Percentiles rank a stretch among this genome's conserved stretches.
These are phyloP conservation scores for Brachystomella parvula DNA, from an alignment of 1,140 invertebrate species.

Conservation along the genomic window DNA sequence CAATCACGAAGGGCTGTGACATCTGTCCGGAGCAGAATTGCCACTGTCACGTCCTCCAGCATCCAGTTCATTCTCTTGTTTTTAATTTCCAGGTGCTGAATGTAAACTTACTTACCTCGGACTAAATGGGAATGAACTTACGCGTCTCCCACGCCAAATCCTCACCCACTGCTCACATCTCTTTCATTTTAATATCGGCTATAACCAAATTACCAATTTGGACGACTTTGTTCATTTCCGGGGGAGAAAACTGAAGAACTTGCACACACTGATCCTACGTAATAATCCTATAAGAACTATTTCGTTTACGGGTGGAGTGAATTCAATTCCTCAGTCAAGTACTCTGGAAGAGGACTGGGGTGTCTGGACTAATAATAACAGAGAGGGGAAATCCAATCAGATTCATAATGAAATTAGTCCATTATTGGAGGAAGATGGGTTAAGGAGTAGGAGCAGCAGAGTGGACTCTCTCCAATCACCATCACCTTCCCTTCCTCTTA, in stretches of 20 bases:
- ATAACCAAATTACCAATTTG: constrained; percentile 36
- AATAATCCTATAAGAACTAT: constrained; percentile 75
- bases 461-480: neutral
- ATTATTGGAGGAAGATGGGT: neutral
- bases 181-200: constrained; percentile 35
- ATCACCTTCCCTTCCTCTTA: neutral
- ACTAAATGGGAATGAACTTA: constrained; percentile 36
- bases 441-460: neutral
- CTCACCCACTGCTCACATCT: constrained; percentile 31
- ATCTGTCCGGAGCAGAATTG: neutral
- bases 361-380: neutral
- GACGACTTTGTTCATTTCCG: constrained; percentile 31
- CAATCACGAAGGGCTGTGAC: neutral
- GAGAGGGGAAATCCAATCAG: neutral
- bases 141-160: constrained; percentile 26
- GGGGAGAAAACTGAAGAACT: constrained; percentile 44
- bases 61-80: neutral
- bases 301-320: constrained; percentile 33
- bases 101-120: constrained; percentile 38
- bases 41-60: neutral
- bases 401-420: neutral
- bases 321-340: neutral
- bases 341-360: neutral
- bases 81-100: constrained; percentile 12
- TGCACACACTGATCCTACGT: constrained; percentile 72